Evolutionary conservation across 2,113 vertebrate species (phyloP).

Genomic region (Serinus canaria): DNA sequence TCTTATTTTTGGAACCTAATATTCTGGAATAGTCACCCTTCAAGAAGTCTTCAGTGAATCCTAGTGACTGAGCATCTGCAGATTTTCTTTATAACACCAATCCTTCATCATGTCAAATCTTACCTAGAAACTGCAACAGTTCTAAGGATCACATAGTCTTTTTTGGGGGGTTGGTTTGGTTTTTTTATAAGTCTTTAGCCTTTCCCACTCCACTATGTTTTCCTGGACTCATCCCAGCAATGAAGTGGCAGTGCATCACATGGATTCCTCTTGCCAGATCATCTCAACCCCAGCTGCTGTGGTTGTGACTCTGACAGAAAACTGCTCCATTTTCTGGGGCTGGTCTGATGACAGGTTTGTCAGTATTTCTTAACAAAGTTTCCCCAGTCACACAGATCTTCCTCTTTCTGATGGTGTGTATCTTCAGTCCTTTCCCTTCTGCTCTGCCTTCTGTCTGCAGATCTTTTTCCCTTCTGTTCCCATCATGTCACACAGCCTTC

Average conservation of each 20-base stretch:
- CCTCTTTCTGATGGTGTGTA: background rate
- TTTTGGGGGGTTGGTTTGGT: background rate
- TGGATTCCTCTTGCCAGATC: background rate
- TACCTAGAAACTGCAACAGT: background rate
- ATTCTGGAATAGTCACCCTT: background rate
- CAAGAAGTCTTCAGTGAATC: background rate
- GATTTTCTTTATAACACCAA: background rate
- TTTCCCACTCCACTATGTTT: background rate
- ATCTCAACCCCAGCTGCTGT: background rate
- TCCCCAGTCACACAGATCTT: background rate
- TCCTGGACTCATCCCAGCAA: background rate
- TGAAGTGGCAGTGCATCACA: background rate
- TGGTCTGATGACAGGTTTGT: background rate
- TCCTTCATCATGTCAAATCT: background rate
- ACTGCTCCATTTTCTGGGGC: background rate
- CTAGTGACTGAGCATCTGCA: background rate
- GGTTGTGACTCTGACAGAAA: background rate
- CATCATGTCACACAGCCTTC: background rate
- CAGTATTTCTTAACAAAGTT: background rate
- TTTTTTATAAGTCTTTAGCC: background rate
- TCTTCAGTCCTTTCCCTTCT: background rate
- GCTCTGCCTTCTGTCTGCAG: background rate
- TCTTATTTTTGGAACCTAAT: background rate
- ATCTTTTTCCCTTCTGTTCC: background rate
- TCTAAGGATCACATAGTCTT: background rate